Conservation (phyloP, 1,140 invertebrate species). For the Arion vulgaris region DNA sequence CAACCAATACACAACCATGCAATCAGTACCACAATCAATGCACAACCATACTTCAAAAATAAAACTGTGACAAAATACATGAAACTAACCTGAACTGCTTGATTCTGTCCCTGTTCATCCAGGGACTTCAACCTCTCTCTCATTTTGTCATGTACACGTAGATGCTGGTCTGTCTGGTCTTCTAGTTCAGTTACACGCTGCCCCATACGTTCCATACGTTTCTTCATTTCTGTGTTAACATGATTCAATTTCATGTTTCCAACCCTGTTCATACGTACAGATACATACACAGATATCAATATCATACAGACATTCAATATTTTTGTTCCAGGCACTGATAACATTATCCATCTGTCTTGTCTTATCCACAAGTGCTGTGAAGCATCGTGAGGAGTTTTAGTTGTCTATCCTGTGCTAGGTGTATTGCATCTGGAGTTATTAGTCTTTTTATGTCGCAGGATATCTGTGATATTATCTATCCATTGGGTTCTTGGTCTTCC, state of each 20-base stretch:
- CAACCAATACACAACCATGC: no score
- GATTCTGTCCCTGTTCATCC: conserved; percentile 64
- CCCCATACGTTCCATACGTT: conserved; percentile 53
- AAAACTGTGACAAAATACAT: not conserved
- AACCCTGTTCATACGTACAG: conserved; percentile 32
- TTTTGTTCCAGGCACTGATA: not conserved
- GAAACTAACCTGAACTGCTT: conserved; percentile 59
- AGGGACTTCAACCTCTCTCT: conserved; percentile 63
- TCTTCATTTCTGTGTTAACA: conserved; percentile 53
- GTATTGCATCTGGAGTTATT: no score
- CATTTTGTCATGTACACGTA: conserved; percentile 66
- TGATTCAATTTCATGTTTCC: conserved; percentile 52
- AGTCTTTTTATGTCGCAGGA: no score
- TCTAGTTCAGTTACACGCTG: conserved; percentile 57
- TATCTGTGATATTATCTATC: no score
- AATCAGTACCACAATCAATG: no score
- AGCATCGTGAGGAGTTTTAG: no score
- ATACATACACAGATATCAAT: not conserved
- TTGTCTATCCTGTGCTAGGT: no score
- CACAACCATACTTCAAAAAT: no score
- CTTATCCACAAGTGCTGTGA: no score
- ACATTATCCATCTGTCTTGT: not conserved
- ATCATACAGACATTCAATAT: not conserved
- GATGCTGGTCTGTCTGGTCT: conserved; percentile 64
- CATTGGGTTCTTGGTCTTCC: no score